Evolutionary conservation across 2,888 invertebrate genomes (phyloP), one percentile per base, ranked within the genome.

Genomic region (Zaprionus bogoriensis): DNA sequence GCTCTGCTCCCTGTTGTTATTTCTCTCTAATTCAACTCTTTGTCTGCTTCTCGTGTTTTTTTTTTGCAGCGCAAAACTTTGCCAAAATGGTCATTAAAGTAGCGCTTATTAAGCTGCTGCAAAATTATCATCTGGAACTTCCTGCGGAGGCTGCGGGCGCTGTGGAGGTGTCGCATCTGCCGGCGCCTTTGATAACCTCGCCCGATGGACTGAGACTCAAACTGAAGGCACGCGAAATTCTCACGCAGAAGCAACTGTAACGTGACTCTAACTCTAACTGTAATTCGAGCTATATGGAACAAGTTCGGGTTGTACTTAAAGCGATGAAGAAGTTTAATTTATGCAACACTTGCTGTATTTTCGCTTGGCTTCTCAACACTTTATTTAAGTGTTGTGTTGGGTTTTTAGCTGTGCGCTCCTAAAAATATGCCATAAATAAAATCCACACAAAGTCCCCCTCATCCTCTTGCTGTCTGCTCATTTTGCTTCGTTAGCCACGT

Each of bases 11-110:
- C 23, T 23, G 23, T n/a, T n/a, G n/a, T n/a, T n/a, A n/a, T n/a
- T n/a, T n/a, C n/a, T n/a, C n/a, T n/a, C n/a, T n/a, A n/a, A n/a
- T n/a, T n/a, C n/a, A n/a, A n/a, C 10, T 30, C 30, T 30, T 12
- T 12, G 0, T 28, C 28, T 3, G 4, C 1, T 10, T 41, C 58
- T 41, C 17, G n/a, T 3, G 4, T 1, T 10, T 41, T 58, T 41
- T 19, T 45, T 60, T 25, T 64, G 9, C 45, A 90, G 91, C 87
- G 30, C 87, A 89, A 78, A 77, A 89, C 59, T 85, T 90, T 75
- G 88, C 89, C 39, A 88, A 84, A 66, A 60, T 91, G 41, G 87
- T 87, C 17, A 86, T 88, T 2, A 91, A 91, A 69, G 72, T 88
- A 47, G 88, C 81, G 4, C 59, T 91, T 7, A 84, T 88, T 23